Base-by-base conservation (phyloP, 2,797 vertebrate genomes). In the Pipistrellus pygmaeus region DNA sequence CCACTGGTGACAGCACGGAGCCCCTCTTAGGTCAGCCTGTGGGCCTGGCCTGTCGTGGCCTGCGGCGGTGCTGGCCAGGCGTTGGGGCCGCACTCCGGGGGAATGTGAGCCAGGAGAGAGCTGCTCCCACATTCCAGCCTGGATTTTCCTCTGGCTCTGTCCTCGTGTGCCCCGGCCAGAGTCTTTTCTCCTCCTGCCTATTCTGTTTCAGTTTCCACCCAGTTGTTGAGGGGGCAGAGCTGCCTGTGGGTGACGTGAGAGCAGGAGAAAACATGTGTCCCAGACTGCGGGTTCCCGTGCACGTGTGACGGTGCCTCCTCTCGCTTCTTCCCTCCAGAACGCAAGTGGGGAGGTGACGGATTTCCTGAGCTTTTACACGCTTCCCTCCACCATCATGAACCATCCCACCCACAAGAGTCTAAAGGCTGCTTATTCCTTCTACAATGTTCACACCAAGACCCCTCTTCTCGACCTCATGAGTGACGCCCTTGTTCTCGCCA, bases 351-450 rank as follows among this genome's bases (percentile, higher is more conserved):
- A 99, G 94, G 98, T 99, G 98, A 99, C 99, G 0, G 99, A 99
- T 94, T 98, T 99, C 97, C 97, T 99, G 98, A 99, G 99, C 98
- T 99, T 99, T 97, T 99, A 99, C 97, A 99, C 99, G 0, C 98
- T 99, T 97, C 99, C 99, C 78, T 99, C 99, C 88, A 99, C 99
- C 98, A 99, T 99, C 97, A 99, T 99, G 99, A 99, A 99, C 97
- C 99, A 99, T 97, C 99, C 99, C 0, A 99, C 99, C 94, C 99
- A 99, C 98, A 99, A 99, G 98, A 99, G 99, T 97, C 98, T 99
- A 95, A 99, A 99, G 98, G 99, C 99, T 20, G 99, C 99, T 17
- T 99, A 99, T 93, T 99, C 99, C 95, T 99, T 99, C 98, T 99
- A 99, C 98, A 99, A 99, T 0, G 99, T 99, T 91, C 99, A 99